phyloP scores from a whole-genome alignment of 2,797 vertebrate genomes.

The Iguana delicatissima region DNA sequence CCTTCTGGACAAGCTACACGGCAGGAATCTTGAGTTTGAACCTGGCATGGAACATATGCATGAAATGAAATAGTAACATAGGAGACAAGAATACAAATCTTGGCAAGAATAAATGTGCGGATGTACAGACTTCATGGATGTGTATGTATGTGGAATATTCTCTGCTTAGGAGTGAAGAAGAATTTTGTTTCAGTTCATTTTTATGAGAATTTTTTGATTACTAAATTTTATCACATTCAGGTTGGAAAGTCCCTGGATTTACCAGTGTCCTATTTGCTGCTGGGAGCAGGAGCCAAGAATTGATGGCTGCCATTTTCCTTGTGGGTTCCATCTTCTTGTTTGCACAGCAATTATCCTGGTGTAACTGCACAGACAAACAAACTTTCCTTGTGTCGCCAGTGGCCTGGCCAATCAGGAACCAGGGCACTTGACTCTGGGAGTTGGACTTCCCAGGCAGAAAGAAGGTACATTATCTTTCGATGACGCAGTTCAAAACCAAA shows the following conservation, averaged over 20 bases:
- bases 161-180: too few relatives aligned
- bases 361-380: too few relatives aligned
- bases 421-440: too few relatives aligned
- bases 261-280: background rate
- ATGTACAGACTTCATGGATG: background rate
- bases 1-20: background rate
- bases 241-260: background rate
- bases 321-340: too few relatives aligned
- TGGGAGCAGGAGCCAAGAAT: too few relatives aligned
- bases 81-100: background rate
- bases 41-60: background rate
- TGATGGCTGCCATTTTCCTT: background rate
- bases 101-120: background rate
- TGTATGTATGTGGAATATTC: too few relatives aligned
- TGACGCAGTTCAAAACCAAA: background rate
- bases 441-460: too few relatives aligned
- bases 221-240: background rate
- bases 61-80: background rate
- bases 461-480: background rate
- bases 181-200: background rate
- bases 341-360: too few relatives aligned
- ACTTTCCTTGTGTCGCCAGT: too few relatives aligned
- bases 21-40: constrained; percentile 13
- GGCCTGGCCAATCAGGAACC: too few relatives aligned
- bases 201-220: background rate